Base-by-base conservation (phyloP, 2,797 vertebrate species). In the Crocidura indochinensis region DNA sequence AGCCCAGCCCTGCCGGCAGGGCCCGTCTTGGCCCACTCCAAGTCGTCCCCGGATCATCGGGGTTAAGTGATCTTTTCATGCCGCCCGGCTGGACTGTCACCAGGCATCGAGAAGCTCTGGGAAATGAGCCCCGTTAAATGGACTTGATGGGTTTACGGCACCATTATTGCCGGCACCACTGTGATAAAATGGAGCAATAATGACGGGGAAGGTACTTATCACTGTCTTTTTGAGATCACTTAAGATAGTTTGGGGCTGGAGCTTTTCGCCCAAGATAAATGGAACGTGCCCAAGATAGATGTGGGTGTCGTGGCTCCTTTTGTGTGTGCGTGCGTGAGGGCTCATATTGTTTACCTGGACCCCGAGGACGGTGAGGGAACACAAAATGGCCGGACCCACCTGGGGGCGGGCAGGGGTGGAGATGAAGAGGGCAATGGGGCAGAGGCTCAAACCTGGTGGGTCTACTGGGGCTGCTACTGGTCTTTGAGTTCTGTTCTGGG, bases 61-160 rank as follows among this genome's bases (percentile, higher is more conserved):
- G 98, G 98, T 99, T 99, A 99, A 99, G 98, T 98, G 98, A 98
- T 98, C 98, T 98, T 97, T 98, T 98, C 98, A 98, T 98, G 97
- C 96, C 27, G 93, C 98, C 98, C 95, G 96, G 98, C 97, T 97
- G 84, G 97, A 97, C 98, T 98, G 98, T 97, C 97, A 98, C 94
- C 94, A 98, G 97, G 96, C 97, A 96, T 98, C 84, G 97, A 97
- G 97, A 96, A 97, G 98, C 97, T 97, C 96, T 96, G 96, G 97
- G 97, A 97, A 98, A 98, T 94, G 96, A 98, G 97, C 96, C 97
- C 95, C 10, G 96, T 96, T 98, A 98, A 98, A 96, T 97, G 97
- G 98, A 95, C 97, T 97, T 97, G 98, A 97, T 98, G 97, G 97
- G 96, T 97, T 97, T 97, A 95, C 95, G 94, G 86, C 96, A 29